A percentile compares a stretch with the other conserved stretches of the same genome.
These are phyloP conservation scores for Gymnodraco acuticeps DNA, from an alignment of 2,797 vertebrate genomes.

Conservation along the genomic window DNA sequence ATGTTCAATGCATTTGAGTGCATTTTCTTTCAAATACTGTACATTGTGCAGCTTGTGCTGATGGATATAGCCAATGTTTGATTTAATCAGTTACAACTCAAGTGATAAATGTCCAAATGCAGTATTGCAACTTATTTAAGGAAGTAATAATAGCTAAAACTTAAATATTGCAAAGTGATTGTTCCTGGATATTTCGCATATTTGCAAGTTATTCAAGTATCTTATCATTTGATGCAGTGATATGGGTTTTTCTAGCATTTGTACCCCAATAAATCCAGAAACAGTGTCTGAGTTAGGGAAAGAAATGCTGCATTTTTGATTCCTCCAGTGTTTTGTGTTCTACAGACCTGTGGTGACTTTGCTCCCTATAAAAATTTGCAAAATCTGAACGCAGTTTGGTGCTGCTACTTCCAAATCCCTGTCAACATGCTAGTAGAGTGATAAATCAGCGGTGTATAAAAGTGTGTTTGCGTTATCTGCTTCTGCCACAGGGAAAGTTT, in stretches of 20 bases:
- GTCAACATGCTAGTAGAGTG: conserved; percentile 35
- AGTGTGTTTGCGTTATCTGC: conserved; percentile 55
- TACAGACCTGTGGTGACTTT: conserved; percentile 29
- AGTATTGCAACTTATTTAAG: background rate
- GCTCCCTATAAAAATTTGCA: conserved; percentile 29
- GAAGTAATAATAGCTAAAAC: background rate
- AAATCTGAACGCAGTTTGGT: conserved; percentile 11
- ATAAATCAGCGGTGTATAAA: conserved; percentile 53
- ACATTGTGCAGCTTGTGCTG: background rate
- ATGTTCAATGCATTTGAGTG: background rate
- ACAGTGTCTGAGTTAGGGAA: background rate
- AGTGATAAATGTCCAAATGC: background rate
- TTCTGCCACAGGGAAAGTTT: conserved; percentile 77
- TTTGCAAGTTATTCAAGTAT: background rate
- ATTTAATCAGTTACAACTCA: background rate
- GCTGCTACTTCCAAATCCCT: conserved; percentile 46
- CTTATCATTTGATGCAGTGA: background rate
- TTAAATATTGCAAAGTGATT: background rate
- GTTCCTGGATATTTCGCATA: background rate
- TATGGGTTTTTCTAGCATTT: background rate
- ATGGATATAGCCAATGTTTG: background rate
- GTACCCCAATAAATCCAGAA: conserved; percentile 18
- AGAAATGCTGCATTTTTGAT: background rate
- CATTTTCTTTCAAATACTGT: background rate
- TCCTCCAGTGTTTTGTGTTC: conserved; percentile 15